Evolutionary conservation across 2,113 vertebrate species (phyloP).

Genomic region (Balaeniceps rex): DNA sequence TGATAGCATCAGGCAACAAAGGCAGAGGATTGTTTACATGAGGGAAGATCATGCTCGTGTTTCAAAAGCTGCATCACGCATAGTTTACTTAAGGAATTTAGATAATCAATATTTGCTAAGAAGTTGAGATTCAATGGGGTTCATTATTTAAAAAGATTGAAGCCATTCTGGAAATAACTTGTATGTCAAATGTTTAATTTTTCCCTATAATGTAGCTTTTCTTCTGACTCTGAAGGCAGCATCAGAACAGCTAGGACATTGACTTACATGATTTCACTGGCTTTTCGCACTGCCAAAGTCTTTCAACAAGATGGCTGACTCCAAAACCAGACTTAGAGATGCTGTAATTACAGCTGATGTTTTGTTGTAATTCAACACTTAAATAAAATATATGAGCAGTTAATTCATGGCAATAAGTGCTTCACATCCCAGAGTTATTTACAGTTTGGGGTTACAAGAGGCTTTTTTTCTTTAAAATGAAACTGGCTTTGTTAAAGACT

Average conservation of each 20-base stretch:
- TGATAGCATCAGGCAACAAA: conserved; percentile 42
- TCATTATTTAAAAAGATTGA: conserved; percentile 46
- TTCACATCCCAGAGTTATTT: neutral
- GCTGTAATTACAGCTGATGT: conserved; percentile 41
- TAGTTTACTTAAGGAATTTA: conserved; percentile 61
- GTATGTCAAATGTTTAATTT: conserved; percentile 46
- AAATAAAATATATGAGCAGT: conserved; percentile 25
- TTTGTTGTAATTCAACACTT: conserved; percentile 50
- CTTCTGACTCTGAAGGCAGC: neutral
- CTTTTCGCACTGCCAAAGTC: conserved; percentile 18
- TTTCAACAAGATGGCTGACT: conserved; percentile 57
- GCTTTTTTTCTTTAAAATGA: neutral
- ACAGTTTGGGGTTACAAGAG: neutral
- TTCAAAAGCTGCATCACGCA: conserved; percentile 47
- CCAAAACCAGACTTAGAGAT: conserved; percentile 43
- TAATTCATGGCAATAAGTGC: neutral
- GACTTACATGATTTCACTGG: conserved; percentile 31
- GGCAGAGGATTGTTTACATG: conserved; percentile 55
- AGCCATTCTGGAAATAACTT: conserved; percentile 29
- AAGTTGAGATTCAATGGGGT: conserved; percentile 28
- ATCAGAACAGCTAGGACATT: conserved; percentile 35
- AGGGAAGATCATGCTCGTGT: conserved; percentile 28
- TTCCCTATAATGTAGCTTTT: conserved; percentile 54
- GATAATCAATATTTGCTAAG: conserved; percentile 43
- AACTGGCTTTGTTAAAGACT: neutral